A percentile compares a stretch with the other conserved stretches of the same genome.
Evolutionary conservation across 2,113 vertebrate species (phyloP).

Genomic region (Siphamia tubifer): DNA sequence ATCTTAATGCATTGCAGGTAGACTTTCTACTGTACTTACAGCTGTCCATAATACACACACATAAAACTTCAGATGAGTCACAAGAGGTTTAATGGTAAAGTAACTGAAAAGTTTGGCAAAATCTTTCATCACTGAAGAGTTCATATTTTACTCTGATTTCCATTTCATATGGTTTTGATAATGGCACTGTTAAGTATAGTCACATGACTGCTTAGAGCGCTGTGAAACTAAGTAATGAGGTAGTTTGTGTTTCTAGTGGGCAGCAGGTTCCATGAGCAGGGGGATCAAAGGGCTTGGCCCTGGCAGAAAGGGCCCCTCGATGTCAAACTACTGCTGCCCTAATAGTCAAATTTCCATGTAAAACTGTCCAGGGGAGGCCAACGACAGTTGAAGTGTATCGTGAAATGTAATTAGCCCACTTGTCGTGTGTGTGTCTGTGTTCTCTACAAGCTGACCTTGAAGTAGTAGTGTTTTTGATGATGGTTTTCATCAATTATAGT

Average conservation of each 20-base stretch:
- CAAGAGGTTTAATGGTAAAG: too few relatives aligned
- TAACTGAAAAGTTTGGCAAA: too few relatives aligned
- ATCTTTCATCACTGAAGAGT: too few relatives aligned
- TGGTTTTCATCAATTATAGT: conserved; percentile 34
- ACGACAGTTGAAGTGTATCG: conserved; percentile 61
- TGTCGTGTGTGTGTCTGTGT: background rate
- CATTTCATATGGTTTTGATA: too few relatives aligned
- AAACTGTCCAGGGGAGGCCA: conserved; percentile 52
- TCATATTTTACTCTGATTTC: too few relatives aligned
- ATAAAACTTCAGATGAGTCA: too few relatives aligned
- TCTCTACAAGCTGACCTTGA: conserved; percentile 46
- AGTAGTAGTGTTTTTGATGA: conserved; percentile 15
- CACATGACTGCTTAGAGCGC: too few relatives aligned
- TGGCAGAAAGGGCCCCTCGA: conserved; percentile 25
- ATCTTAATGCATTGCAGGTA: too few relatives aligned
- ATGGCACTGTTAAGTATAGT: background rate
- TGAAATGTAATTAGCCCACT: conserved; percentile 63
- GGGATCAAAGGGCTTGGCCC: conserved; percentile 61
- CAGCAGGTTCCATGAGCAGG: conserved; percentile 22
- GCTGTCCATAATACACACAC: too few relatives aligned
- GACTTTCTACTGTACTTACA: too few relatives aligned
- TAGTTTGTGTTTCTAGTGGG: background rate
- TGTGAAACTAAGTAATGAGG: conserved; percentile 31
- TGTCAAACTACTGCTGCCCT: conserved; percentile 36
- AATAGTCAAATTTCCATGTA: conserved; percentile 55